Evolutionary conservation across 2,113 vertebrate species (phyloP).

Genomic region (Barnardius zonarius): DNA sequence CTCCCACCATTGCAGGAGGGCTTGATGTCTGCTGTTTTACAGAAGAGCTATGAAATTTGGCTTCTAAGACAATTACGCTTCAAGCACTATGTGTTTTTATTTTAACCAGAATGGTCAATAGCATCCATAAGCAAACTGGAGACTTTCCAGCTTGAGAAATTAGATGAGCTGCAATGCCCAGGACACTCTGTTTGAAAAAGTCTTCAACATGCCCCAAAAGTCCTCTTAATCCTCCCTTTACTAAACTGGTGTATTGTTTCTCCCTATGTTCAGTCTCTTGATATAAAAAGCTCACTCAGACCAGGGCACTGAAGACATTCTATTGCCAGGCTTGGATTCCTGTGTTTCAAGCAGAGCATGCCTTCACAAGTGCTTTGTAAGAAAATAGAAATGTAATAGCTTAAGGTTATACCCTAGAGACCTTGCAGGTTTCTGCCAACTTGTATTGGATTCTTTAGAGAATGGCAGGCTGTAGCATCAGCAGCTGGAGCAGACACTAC

Average conservation of each 20-base stretch:
- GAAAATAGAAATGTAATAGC: not conserved
- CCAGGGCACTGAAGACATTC: not conserved
- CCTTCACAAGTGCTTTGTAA: not conserved
- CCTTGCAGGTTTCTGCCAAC: not conserved
- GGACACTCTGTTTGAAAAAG: not conserved
- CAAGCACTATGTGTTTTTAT: not conserved
- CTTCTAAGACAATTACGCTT: not conserved
- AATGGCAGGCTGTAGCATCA: not conserved
- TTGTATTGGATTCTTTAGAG: not conserved
- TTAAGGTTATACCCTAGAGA: not conserved
- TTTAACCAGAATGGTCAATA: not conserved
- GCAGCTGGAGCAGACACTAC: not conserved
- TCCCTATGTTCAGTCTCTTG: not conserved
- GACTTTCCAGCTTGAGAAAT: not conserved
- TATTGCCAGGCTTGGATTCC: not conserved
- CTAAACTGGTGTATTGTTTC: not conserved
- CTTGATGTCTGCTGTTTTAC: not conserved
- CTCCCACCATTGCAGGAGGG: not conserved
- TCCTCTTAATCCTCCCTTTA: not conserved
- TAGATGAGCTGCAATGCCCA: not conserved
- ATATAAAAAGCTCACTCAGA: not conserved
- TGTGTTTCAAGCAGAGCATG: not conserved
- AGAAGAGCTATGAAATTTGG: not conserved
- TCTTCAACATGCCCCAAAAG: fast-evolving
- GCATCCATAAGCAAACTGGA: not conserved